Evolutionary conservation across 2,888 invertebrate species (phyloP), one percentile per base, ranked within the genome.

Genomic region (Xanthia icteritia): DNA sequence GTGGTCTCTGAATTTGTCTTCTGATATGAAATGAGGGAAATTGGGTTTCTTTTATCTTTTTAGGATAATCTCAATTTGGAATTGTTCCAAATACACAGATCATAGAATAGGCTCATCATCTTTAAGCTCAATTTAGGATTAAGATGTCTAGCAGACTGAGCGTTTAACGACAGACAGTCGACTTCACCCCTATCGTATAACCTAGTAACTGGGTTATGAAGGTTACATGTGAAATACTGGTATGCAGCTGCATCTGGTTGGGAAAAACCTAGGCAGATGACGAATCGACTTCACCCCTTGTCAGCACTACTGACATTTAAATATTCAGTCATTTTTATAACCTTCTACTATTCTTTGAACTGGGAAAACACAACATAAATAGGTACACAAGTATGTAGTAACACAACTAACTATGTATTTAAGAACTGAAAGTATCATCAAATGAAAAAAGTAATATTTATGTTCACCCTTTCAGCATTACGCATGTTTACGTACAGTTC

Each of bases 401-500:
- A 36, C 51, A 54, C 5, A 48, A 5, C 20, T 13, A 23, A 13
- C 15, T 23, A 17, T 31, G 31, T 31, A 31, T n/a, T n/a, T 6
- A 27, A 56, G 39, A 39, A 56, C 20, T n/a, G 8, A n/a, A 64
- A 42, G 8, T 27, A 20, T 36, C 20, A 20, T 64, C 42, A 64
- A 42, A 60, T 17, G 60, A 60, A n/a, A 27, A 6, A 69, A 60
- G 8, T 11, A 20, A n/a, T n/a, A 54, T n/a, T n/a, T 27, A 27
- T 15, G 31, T 54, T 60, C 36, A 61, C 45, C 58, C 17, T 45
- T 54, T 51, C 27, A 69, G n/a, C 36, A 58, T 23, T 31, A 27
- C 27, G 15, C 39, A 54, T 66, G 58, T 72, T 68, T 58, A 73
- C 61, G 17, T 61, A n/a, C 27, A 73, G 76, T 73, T 76, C 80